phyloP scores from a whole-genome alignment of 1,140 invertebrate species.

The Drosophila nebulosa region DNA sequence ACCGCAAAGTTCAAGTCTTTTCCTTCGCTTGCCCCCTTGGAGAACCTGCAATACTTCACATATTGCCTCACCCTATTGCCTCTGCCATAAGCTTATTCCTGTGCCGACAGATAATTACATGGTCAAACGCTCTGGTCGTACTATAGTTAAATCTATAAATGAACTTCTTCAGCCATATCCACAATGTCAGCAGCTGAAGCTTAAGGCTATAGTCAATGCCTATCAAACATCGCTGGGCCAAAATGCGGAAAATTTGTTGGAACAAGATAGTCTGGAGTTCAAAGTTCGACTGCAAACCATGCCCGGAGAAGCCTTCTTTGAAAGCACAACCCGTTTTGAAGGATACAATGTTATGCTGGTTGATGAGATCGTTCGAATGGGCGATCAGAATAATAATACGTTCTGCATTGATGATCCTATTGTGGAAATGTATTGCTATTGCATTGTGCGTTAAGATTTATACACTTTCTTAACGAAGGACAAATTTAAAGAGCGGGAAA shows the following conservation, averaged over 20 bases:
- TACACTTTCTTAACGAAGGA: too few species aligned
- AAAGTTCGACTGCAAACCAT: slow-evolving; percentile 82
- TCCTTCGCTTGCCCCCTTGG: slow-evolving; percentile 85
- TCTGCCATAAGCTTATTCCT: slow-evolving; percentile 85
- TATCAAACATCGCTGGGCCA: not conserved
- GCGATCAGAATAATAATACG: slow-evolving; percentile 88
- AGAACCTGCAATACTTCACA: slow-evolving; percentile 87
- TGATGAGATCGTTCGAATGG: slow-evolving; percentile 87
- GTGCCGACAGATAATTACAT: slow-evolving; percentile 80
- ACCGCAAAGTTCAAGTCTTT: slow-evolving; percentile 86
- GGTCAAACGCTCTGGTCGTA: slow-evolving; percentile 81
- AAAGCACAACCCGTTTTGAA: slow-evolving; percentile 84
- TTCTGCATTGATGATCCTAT: slow-evolving; percentile 86
- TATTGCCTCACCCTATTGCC: slow-evolving; percentile 90
- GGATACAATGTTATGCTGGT: slow-evolving; percentile 80
- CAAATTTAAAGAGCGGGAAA: too few species aligned
- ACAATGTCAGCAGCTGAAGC: slow-evolving; percentile 81
- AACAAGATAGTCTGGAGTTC: slow-evolving; percentile 70
- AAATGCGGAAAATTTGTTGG: slow-evolving; percentile 43
- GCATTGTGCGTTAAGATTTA: not conserved
- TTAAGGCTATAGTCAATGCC: slow-evolving; percentile 24
- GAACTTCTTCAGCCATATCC: slow-evolving; percentile 82
- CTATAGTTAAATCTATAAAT: slow-evolving; percentile 85
- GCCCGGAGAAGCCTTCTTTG: slow-evolving; percentile 87
- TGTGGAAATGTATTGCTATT: slow-evolving; percentile 86